Conservation (phyloP, 2,113 vertebrate species). For the Uria aalge region DNA sequence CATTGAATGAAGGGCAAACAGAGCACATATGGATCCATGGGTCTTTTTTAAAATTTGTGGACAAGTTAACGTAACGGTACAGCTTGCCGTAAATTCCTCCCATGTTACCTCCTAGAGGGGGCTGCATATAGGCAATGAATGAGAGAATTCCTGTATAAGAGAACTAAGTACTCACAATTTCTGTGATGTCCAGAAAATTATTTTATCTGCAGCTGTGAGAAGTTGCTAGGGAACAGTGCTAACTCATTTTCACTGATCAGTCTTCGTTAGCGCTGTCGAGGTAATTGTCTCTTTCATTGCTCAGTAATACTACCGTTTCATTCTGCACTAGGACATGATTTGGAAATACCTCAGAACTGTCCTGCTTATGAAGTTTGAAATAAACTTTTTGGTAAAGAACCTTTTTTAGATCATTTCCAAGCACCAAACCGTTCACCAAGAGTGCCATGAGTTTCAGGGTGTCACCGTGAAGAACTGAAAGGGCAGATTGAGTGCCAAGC, state of each 20-base stretch:
- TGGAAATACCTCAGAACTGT: not conserved
- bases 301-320: not conserved
- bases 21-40: not conserved
- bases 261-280: not conserved
- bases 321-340: not conserved
- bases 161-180: not conserved
- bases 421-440: too few relatives aligned
- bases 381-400: not conserved
- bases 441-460: not conserved
- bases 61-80: not conserved
- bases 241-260: not conserved
- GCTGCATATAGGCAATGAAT: not conserved
- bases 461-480: accelerated
- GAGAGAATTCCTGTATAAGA: not conserved
- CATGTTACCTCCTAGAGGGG: not conserved
- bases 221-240: conserved; percentile 63
- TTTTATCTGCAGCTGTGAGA: conserved; percentile 36
- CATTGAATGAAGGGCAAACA: not conserved
- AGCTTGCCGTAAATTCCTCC: not conserved
- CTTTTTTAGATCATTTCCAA: not conserved
- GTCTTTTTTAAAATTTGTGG: not conserved
- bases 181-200: conserved; percentile 18
- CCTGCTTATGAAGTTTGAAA: not conserved
- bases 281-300: not conserved
- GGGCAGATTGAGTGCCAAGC: not conserved